Conservation (phyloP, 2,888 invertebrate genomes). For the Xylota sylvarum region DNA sequence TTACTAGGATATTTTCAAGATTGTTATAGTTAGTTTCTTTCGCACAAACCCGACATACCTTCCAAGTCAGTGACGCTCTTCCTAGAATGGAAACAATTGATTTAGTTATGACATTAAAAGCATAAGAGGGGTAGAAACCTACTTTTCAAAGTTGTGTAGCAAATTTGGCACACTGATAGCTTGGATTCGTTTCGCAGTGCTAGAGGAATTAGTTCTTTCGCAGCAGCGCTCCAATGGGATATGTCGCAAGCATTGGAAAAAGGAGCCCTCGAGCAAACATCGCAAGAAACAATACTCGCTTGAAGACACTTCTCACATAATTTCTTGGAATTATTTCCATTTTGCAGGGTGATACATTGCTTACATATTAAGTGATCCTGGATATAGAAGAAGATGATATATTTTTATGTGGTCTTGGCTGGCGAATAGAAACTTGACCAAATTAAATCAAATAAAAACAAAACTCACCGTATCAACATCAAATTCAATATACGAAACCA, state of each 20-base stretch:
- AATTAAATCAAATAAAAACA: too few relatives aligned
- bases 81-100: slow-evolving; percentile 26
- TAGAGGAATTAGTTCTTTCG: slow-evolving; percentile 1
- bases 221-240: slow-evolving; percentile 1
- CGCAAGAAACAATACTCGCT: not conserved
- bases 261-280: not conserved
- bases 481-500: slow-evolving; percentile 19
- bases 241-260: not conserved
- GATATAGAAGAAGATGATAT: not conserved
- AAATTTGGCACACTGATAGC: not conserved
- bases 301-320: not conserved
- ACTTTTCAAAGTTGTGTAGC: not conserved
- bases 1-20: not conserved
- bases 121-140: not conserved
- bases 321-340: not conserved
- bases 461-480: slow-evolving; percentile 4
- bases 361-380: not conserved
- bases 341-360: not conserved
- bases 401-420: not conserved
- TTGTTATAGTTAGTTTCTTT: not conserved
- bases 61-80: slow-evolving; percentile 14
- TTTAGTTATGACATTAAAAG: too few relatives aligned
- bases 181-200: not conserved
- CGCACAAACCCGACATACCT: slow-evolving; percentile 20
- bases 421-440: too few relatives aligned